phyloP scores from a whole-genome alignment of 2,888 invertebrate genomes.

The Allygus modestus region DNA sequence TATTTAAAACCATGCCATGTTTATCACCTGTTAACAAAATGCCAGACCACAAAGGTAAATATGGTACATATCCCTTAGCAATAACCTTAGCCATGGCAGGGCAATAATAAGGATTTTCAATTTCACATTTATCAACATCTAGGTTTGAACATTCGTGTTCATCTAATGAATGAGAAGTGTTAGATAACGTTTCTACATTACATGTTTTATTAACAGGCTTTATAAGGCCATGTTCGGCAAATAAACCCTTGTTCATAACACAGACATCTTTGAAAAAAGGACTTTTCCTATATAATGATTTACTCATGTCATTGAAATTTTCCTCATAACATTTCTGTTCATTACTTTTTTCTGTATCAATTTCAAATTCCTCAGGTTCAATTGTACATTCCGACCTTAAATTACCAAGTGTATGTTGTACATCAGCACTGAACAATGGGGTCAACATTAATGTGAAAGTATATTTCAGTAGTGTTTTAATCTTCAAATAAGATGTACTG shows the following conservation, averaged over 20 bases:
- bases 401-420: neutral
- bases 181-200: neutral
- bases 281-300: neutral
- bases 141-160: too few relatives aligned
- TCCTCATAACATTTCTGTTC: neutral
- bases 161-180: neutral
- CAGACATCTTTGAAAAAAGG: neutral
- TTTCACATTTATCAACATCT: neutral
- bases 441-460: neutral
- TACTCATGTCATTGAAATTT: neutral
- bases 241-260: neutral
- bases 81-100: neutral
- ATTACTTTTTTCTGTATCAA: neutral
- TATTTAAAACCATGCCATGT: neutral
- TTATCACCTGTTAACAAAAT: neutral
- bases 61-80: neutral
- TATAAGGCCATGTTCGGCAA: neutral
- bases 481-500: neutral
- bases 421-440: neutral
- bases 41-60: neutral
- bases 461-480: neutral
- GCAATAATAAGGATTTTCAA: neutral
- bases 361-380: neutral
- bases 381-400: neutral
- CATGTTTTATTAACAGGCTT: neutral